Evolutionary conservation across 2,113 vertebrate genomes (phyloP).

Genomic region (Cyanoramphus novaezelandiae): DNA sequence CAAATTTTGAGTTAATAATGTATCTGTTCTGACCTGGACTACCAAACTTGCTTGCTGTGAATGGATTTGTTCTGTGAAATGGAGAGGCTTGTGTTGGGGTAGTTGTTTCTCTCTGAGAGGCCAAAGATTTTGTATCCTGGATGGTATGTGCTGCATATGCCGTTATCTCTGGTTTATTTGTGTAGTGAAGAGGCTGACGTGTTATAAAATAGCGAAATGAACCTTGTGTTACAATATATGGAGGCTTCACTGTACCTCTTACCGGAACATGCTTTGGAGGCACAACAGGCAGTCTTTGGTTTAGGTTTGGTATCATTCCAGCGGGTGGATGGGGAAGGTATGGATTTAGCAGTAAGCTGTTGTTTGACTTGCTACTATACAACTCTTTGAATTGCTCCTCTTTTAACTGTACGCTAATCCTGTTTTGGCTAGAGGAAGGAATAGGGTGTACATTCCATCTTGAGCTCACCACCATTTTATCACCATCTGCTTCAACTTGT

Average conservation of each 20-base stretch:
- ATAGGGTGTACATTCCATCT: background rate
- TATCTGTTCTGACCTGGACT: conserved; percentile 7
- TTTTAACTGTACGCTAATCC: background rate
- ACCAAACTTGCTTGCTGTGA: background rate
- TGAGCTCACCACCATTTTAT: background rate
- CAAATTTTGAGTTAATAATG: conserved; percentile 50
- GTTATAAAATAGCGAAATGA: conserved; percentile 11
- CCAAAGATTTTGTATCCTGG: background rate
- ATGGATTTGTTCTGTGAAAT: background rate
- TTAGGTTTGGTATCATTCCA: conserved; percentile 5
- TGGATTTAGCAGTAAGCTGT: background rate
- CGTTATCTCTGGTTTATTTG: conserved; percentile 62
- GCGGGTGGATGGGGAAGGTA: background rate
- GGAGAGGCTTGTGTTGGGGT: background rate
- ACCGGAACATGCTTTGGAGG: background rate
- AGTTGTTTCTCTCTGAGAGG: background rate
- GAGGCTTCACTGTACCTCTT: conserved; percentile 31
- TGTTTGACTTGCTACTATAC: background rate
- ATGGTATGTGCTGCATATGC: conserved; percentile 35
- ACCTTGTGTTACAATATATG: background rate
- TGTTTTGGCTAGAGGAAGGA: background rate
- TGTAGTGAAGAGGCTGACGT: conserved; percentile 26
- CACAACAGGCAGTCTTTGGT: background rate
- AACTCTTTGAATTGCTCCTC: background rate
- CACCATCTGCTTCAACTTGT: background rate